A percentile compares a stretch with the other conserved stretches of the same genome.
These are phyloP conservation scores for Nephrotoma flavescens DNA, from an alignment of 2,888 invertebrate genomes.

Conservation along the genomic window DNA sequence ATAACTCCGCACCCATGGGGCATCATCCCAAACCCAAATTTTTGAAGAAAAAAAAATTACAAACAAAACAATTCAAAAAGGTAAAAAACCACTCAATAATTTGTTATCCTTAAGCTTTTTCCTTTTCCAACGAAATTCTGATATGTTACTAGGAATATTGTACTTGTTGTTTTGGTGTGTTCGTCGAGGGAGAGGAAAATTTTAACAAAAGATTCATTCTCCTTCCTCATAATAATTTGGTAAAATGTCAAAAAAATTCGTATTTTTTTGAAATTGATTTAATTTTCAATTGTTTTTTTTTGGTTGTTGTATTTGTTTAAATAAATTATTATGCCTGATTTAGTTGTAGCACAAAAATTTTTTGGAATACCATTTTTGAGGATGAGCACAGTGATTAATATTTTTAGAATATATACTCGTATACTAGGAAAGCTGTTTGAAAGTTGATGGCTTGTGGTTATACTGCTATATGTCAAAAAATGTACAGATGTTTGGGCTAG, in stretches of 20 bases:
- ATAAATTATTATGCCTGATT: background rate
- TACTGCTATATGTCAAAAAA: too few species aligned
- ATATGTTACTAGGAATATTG: too few species aligned
- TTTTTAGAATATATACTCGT: background rate
- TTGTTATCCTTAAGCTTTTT: background rate
- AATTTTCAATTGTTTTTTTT: background rate
- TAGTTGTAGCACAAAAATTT: background rate
- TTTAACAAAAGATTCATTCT: background rate
- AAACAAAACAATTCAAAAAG: background rate
- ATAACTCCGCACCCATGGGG: background rate
- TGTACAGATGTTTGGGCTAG: too few species aligned
- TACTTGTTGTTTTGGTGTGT: too few species aligned
- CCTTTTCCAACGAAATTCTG: background rate
- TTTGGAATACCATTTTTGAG: background rate
- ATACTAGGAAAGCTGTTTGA: background rate
- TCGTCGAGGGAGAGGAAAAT: background rate
- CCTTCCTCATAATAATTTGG: background rate
- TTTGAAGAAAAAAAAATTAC: background rate
- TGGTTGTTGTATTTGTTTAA: background rate
- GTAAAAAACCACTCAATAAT: background rate
- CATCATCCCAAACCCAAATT: background rate
- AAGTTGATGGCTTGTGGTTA: background rate
- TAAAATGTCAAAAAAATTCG: background rate
- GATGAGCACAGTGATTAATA: background rate
- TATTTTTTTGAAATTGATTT: background rate